These are phyloP conservation scores for Sardinella longiceps DNA, from an alignment of 2,797 vertebrate species.

Conservation along the genomic window DNA sequence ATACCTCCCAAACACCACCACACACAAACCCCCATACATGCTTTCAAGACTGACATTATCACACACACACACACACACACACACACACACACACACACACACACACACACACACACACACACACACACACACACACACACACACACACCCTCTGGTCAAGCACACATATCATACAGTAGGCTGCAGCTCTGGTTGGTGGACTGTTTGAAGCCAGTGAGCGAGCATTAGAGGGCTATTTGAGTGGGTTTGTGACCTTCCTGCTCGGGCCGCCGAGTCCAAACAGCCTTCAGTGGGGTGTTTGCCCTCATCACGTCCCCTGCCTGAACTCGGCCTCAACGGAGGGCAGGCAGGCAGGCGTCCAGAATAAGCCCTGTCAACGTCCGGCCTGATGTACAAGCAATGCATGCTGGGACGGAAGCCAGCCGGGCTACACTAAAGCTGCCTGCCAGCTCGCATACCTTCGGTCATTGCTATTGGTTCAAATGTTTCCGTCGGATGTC, in stretches of 20 bases:
- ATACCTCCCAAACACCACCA: too few relatives aligned
- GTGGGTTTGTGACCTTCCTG: neutral
- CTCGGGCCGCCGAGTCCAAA: neutral
- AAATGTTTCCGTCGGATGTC: neutral
- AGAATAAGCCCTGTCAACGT: neutral
- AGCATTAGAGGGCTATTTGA: neutral
- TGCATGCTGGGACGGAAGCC: neutral
- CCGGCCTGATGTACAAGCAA: neutral
- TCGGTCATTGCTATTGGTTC: neutral
- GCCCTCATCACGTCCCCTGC: neutral
- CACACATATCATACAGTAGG: too few relatives aligned
- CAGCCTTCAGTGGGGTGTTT: neutral
- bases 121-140: too few relatives aligned
- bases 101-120: too few relatives aligned
- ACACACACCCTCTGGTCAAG: neutral
- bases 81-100: too few relatives aligned
- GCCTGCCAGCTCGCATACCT: neutral
- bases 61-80: too few relatives aligned
- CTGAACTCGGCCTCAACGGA: neutral
- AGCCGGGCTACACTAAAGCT: neutral
- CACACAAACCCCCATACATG: too few relatives aligned
- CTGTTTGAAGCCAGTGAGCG: neutral
- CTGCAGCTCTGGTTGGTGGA: neutral
- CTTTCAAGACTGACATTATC: too few relatives aligned
- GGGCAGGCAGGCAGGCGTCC: neutral